phyloP scores from a whole-genome alignment of 2,797 vertebrate genomes.

The Glyptemys insculpta region DNA sequence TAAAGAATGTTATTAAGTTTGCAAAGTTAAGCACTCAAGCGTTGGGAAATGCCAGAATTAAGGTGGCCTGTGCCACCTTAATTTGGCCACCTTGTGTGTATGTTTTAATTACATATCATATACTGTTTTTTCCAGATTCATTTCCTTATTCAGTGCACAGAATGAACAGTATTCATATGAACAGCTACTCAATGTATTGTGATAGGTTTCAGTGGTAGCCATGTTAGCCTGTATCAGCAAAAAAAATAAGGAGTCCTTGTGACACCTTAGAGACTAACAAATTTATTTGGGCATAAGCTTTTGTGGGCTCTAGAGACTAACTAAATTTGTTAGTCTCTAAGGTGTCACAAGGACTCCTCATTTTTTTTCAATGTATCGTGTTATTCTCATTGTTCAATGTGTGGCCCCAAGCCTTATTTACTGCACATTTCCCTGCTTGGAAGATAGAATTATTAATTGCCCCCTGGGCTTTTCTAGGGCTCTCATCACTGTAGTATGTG shows the following conservation, averaged over 20 bases:
- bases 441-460: background rate
- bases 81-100: background rate
- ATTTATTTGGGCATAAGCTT: too few species aligned
- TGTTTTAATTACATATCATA: background rate
- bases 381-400: background rate
- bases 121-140: background rate
- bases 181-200: background rate
- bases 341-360: too few species aligned
- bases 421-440: background rate
- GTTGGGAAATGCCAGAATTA: background rate
- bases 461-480: background rate
- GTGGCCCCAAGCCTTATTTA: background rate
- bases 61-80: background rate
- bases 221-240: too few species aligned
- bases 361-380: background rate
- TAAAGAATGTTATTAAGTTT: background rate
- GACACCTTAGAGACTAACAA: too few species aligned
- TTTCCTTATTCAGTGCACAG: background rate
- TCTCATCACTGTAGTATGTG: background rate
- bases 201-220: too few species aligned
- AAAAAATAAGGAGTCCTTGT: too few species aligned
- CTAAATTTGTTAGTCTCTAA: too few species aligned
- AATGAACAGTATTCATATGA: background rate
- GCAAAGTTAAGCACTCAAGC: fast-evolving
- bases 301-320: too few species aligned